These are phyloP conservation scores for Microplitis deprimator DNA, from an alignment of 2,888 invertebrate species.

Conservation along the genomic window DNA sequence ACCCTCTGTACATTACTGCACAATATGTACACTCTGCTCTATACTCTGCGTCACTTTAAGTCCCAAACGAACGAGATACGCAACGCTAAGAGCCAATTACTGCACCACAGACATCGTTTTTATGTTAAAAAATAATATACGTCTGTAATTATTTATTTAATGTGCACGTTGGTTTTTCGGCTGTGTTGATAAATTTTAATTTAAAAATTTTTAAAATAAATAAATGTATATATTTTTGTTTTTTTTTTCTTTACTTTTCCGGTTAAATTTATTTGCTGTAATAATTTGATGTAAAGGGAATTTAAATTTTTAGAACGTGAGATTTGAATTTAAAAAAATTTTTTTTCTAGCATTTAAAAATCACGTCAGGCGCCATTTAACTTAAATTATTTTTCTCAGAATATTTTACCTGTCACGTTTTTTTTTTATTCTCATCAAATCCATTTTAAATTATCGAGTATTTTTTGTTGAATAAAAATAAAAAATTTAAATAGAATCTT, in stretches of 20 bases:
- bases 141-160: too few species aligned
- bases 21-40: not conserved
- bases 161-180: too few species aligned
- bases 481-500: not conserved
- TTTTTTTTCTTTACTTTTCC: not conserved
- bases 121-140: conserved; percentile 39
- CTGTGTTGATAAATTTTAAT: too few species aligned
- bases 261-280: not conserved
- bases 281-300: conserved; percentile 13
- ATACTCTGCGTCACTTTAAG: conserved; percentile 5
- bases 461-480: not conserved
- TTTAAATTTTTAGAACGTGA: conserved; percentile 38
- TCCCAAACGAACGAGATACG: conserved; percentile 28
- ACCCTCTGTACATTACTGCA: not conserved
- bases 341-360: conserved; percentile 20
- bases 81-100: conserved; percentile 50
- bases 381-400: not conserved
- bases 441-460: not conserved
- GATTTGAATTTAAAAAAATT: conserved; percentile 37
- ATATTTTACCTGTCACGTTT: not conserved
- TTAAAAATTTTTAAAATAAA: too few species aligned
- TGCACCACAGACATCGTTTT: conserved; percentile 40
- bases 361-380: conserved; percentile 9
- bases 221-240: not conserved
- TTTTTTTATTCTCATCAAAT: not conserved